Evolutionary conservation across 2,113 vertebrate genomes (phyloP), one percentile per base, ranked within the genome.

Genomic region (Pteruthius melanotis): DNA sequence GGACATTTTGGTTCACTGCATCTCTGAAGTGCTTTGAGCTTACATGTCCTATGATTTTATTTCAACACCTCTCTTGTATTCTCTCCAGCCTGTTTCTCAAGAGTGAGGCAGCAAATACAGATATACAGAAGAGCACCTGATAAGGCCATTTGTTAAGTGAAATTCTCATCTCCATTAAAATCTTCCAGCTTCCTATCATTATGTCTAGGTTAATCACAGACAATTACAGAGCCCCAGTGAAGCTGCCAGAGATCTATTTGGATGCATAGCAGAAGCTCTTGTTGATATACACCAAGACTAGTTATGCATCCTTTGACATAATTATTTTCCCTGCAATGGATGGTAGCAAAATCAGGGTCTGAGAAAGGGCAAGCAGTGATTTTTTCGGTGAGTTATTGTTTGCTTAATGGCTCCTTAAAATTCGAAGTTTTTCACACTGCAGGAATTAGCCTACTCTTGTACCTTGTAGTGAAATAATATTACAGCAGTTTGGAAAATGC

Each of bases 191-290:
- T 86, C 56, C 72, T 71, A 68, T 92, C 71, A 75, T 95, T 95
- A 87, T 39, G 56, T 42, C 50, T 93, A 31, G 26, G 72, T 92
- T 90, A 96, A 96, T 93, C 79, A 90, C 65, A 93, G 86, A 37
- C 87, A 86, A 78, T 90, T 87, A 66, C 52, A 68, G 68, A 53
- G 28, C 47, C 50, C n/a, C 59, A 77, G 61, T 57, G 44, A 94
- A 88, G 70, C 76, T 74, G 54, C 21, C 68, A 89, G 69, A 81
- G 35, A 52, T 84, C 72, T 79, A 16, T 92, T 71, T 75, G 77
- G 83, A 92, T 64, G 65, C 64, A 60, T 64, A 92, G 74, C 91
- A 60, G 68, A 90, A 91, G 31, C 20, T 31, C 16, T 7, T 82
- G 61, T 68, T 71, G 78, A 83, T 78, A 50, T 23, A 74, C 33